Evolutionary conservation across 2,888 invertebrate genomes (phyloP).

Genomic region (Heteropelma amictum): DNA sequence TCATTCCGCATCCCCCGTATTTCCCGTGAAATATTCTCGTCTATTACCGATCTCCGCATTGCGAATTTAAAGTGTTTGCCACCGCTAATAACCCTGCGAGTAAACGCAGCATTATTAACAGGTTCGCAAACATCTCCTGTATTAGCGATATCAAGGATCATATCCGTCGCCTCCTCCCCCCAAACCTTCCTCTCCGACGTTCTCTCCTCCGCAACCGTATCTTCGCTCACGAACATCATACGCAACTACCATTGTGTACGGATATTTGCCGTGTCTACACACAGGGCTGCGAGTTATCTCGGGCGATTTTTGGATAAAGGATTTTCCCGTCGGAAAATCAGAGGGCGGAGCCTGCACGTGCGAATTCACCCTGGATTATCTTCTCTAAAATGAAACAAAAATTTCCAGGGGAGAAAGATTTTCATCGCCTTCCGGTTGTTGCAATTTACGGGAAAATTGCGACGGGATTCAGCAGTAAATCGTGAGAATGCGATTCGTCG

Average conservation of each 20-base stretch:
- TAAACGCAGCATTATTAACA: conserved; percentile 76
- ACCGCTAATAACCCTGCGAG: conserved; percentile 75
- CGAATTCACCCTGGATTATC: too few relatives aligned
- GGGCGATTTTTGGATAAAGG: conserved; percentile 74
- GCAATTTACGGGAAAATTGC: not conserved
- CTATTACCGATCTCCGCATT: conserved; percentile 57
- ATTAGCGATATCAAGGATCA: conserved; percentile 71
- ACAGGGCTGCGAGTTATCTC: conserved; percentile 73
- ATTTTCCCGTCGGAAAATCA: conserved; percentile 63
- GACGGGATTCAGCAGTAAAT: not conserved
- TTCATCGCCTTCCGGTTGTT: not conserved
- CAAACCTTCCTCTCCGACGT: conserved; percentile 27
- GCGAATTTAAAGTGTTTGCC: conserved; percentile 75
- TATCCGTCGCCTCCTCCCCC: conserved; percentile 55
- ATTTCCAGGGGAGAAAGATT: not conserved
- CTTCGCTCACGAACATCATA: conserved; percentile 19
- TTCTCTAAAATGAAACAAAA: not conserved
- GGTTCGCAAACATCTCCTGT: conserved; percentile 75
- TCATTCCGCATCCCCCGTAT: conserved; percentile 5
- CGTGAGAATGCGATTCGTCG: not conserved
- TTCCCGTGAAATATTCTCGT: conserved; percentile 16
- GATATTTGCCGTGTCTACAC: conserved; percentile 76
- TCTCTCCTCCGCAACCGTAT: conserved; percentile 1
- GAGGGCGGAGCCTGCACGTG: not conserved
- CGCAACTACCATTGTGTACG: conserved; percentile 73